Evolutionary conservation across 2,113 vertebrate genomes (phyloP).

Genomic region (Cryptotis parvus): DNA sequence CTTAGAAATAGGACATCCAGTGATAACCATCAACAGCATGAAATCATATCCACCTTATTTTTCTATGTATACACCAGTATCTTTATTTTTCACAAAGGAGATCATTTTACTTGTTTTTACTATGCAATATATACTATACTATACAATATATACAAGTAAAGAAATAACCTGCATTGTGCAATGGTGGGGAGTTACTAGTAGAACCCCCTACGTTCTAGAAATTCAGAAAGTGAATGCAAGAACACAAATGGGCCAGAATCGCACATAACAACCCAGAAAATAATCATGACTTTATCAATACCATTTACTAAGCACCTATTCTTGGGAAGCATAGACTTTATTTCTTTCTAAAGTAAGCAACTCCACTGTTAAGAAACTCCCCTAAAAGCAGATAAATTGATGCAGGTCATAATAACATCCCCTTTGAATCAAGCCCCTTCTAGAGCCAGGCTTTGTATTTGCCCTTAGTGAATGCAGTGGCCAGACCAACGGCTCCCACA

Average conservation of each 20-base stretch:
- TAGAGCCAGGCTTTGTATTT: background rate
- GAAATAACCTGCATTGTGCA: no score
- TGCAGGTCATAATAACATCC: background rate
- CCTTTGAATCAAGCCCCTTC: background rate
- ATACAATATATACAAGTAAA: no score
- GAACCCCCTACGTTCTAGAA: no score
- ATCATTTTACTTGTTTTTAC: constrained; percentile 56
- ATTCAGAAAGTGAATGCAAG: no score
- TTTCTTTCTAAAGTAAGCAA: constrained; percentile 56
- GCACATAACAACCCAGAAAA: no score
- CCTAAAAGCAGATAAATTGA: constrained; percentile 56
- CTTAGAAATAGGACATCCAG: background rate
- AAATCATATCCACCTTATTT: background rate
- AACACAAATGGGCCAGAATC: no score
- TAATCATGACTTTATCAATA: no score
- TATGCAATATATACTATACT: no score
- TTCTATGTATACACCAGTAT: background rate
- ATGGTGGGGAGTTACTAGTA: no score
- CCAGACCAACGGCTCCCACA: background rate
- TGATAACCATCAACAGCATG: background rate
- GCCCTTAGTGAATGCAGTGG: background rate
- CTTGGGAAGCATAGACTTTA: constrained; percentile 36
- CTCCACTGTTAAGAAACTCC: constrained; percentile 36
- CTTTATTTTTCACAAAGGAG: constrained; percentile 43
- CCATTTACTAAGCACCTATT: constrained; percentile 69